Conservation (phyloP, 2,113 vertebrate species). For the Anhinga rufa region DNA sequence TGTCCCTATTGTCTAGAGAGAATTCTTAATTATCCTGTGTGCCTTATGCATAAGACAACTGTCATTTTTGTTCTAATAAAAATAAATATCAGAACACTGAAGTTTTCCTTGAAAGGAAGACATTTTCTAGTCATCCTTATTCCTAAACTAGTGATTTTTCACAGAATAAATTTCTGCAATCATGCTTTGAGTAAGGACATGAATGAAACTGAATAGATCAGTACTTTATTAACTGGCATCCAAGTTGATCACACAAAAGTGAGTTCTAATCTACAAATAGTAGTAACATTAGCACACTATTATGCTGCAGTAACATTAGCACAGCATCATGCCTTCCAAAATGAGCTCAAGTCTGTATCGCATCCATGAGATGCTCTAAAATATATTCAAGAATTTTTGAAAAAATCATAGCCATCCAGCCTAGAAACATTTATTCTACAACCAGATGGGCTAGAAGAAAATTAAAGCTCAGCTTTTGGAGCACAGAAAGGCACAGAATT, state of each 20-base stretch:
- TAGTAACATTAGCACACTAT: neutral
- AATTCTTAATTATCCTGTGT: neutral
- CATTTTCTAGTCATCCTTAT: neutral
- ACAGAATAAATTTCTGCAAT: neutral
- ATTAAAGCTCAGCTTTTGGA: neutral
- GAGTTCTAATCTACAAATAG: neutral
- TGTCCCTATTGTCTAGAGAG: neutral
- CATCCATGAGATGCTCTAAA: neutral
- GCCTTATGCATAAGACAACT: neutral
- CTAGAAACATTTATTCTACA: neutral
- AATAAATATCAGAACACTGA: neutral
- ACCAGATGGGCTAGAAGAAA: neutral
- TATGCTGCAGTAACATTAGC: neutral
- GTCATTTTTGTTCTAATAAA: neutral
- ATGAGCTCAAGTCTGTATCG: neutral
- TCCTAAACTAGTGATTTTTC: neutral
- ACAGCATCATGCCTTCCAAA: neutral
- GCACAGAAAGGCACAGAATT: neutral
- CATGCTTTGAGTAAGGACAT: neutral
- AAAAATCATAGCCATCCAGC: neutral
- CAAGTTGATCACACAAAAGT: neutral
- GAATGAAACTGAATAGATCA: neutral
- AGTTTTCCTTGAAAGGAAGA: neutral
- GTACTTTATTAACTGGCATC: neutral
- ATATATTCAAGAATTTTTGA: neutral